Percentiles rank a stretch among this genome's conserved stretches.
phyloP scores from a whole-genome alignment of 2,113 vertebrate genomes.

The Zosterops japonicus region DNA sequence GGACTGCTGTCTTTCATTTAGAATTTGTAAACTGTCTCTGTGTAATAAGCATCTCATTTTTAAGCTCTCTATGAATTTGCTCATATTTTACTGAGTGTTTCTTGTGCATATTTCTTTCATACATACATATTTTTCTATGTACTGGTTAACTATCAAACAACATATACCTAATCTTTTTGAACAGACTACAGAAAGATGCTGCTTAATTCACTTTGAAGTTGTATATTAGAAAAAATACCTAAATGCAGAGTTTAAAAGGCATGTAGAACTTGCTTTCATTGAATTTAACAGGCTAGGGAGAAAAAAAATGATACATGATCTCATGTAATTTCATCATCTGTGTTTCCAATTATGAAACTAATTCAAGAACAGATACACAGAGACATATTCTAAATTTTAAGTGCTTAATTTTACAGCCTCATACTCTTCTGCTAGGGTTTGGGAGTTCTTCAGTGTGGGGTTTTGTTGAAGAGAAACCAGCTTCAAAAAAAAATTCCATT shows the following conservation, averaged over 20 bases:
- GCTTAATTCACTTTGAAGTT: not conserved
- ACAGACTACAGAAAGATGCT: not conserved
- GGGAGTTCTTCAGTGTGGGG: not conserved
- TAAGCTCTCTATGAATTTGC: not conserved
- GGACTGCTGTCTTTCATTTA: constrained; percentile 23
- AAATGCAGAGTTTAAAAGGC: not conserved
- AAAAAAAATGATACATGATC: not conserved
- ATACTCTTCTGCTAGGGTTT: not conserved
- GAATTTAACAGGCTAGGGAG: not conserved
- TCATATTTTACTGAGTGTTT: not conserved
- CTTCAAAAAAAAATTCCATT: not conserved
- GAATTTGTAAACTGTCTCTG: not conserved
- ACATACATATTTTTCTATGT: not conserved
- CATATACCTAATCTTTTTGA: not conserved
- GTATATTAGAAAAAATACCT: not conserved
- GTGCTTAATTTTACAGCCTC: not conserved
- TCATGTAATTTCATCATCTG: not conserved
- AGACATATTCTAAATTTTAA: not conserved
- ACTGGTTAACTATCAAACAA: not conserved
- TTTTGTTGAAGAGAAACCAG: not conserved
- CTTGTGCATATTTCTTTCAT: not conserved
- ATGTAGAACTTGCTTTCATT: not conserved
- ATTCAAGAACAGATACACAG: not conserved
- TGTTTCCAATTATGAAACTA: not conserved
- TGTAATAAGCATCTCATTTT: constrained; percentile 7